Base-by-base conservation (phyloP, 2,113 vertebrate species). In the Tonatia bakeri region DNA sequence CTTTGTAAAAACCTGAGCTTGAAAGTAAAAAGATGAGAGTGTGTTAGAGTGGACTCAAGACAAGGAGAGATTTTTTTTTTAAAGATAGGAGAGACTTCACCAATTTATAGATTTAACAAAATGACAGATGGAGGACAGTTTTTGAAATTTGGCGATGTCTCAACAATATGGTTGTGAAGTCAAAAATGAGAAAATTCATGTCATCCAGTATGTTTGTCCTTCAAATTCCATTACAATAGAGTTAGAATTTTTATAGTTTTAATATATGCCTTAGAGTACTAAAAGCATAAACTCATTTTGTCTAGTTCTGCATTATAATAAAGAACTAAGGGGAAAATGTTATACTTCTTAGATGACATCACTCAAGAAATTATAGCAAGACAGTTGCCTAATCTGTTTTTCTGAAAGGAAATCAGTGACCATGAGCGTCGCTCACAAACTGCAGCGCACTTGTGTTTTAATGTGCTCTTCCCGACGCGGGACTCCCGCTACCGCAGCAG, bases 271-370 rank as follows among this genome's bases (percentile, higher is more conserved):
- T 45, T 91, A 67, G 61, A 54, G 3, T 45, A 6, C 90, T 90
- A 70, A 84, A 56, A 72, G 90, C 28, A 88, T 70, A 20, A 86
- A 94, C 90, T 96, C 93, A 28, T 92, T 83, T 96, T 84, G 20
- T 47, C 22, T 90, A 65, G 72, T 76, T 86, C 90, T 90, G 77
- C 70, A 96, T 97, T 90, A 84, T 67, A 95, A 73, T 95, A 86
- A 95, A 97, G 94, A 98, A 33, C 20, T 87, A 69, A 96, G 65
- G 36, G 64, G 45, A 75, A 90, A 94, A 88, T 94, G 38, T 82
- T 95, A 56, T 67, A 90, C 31, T 94, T 96, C 45, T 96, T 83
- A 76, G 75, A 38, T 90, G 73, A 50, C 90, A 47, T 95, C 96
- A 65, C 93, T 95, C 16, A 72, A 95, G 56, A 95, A 97, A 61